A percentile compares a stretch with the other conserved stretches of the same genome.
phyloP scores from a whole-genome alignment of 2,888 invertebrate genomes.

The Dysmachus trigonus region DNA sequence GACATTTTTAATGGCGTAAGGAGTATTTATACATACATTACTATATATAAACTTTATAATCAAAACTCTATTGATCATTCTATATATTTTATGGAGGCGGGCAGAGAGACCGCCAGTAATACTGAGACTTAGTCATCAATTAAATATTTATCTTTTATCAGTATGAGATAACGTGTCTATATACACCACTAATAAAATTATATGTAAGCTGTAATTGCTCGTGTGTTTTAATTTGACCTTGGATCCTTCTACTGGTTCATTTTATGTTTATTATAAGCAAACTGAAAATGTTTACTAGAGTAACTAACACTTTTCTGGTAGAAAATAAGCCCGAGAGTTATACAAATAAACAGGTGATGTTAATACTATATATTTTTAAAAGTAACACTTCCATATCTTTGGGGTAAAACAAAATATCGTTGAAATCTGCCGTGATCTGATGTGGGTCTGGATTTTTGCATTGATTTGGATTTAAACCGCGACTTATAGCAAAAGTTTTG shows the following conservation, averaged over 20 bases:
- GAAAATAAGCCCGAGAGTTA: too few relatives aligned
- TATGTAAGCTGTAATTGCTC: background rate
- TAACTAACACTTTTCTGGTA: too few relatives aligned
- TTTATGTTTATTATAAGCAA: too few relatives aligned
- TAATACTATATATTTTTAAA: too few relatives aligned
- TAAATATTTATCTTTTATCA: constrained; percentile 30
- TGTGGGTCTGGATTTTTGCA: too few relatives aligned
- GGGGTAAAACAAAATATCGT: too few relatives aligned
- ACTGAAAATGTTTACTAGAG: too few relatives aligned
- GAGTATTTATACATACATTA: constrained; percentile 24
- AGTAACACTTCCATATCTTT: too few relatives aligned
- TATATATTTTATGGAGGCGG: constrained; percentile 33
- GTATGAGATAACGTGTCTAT: constrained; percentile 29
- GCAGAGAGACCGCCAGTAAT: background rate
- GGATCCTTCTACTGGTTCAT: background rate
- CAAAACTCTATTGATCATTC: constrained; percentile 28
- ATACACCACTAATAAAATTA: constrained; percentile 25
- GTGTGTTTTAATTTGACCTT: background rate
- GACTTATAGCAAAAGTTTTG: too few relatives aligned
- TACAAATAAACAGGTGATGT: too few relatives aligned
- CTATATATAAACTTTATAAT: constrained; percentile 31
- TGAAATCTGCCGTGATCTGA: too few relatives aligned
- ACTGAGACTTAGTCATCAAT: constrained; percentile 25
- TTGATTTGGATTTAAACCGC: too few relatives aligned
- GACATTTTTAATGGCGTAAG: constrained; percentile 16